Evolutionary conservation across 2,797 vertebrate genomes (phyloP), one percentile per base, ranked within the genome.

Genomic region (Salmo trutta): DNA sequence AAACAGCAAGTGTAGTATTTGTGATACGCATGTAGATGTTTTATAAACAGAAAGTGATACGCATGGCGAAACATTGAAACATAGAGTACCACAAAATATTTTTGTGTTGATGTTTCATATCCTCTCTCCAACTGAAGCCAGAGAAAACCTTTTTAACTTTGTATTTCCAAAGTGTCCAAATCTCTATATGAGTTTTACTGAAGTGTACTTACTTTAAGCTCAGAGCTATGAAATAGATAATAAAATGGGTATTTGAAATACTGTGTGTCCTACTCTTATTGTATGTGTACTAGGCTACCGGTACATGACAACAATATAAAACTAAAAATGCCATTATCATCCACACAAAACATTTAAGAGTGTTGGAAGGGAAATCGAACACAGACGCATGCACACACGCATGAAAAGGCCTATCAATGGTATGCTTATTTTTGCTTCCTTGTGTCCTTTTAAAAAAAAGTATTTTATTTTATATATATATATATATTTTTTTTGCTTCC

Each of bases 21-120:
- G 71, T 74, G 79, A 82, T 86, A 89, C 67, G 5, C 41, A 2
- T 31, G 19, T 64, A 69, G 52, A 31, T 4, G 8, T 16, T 19
- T 91, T 82, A 85, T 88, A 82, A 91, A 91, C 88, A 88, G n/a
- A 16, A 84, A n/a, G 21, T 64, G 80, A 82, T 86, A 89, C 70
- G 5, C 47, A 1, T 27, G n/a, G 59, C 66, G 52, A 33, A 33
- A 41, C 31, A n/a, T 47, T 33, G 71, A 77, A 70, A 73, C 27
- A 21, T 64, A 15, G 73, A 36, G 19, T 73, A 53, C 10, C 31
- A 33, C n/a, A 33, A 72, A n/a, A 19, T 79, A 27, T 62, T 33
- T 56, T 53, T 62, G 29, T 71, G 7, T 47, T 59, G 5, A 12
- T 36, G 5, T 65, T 74, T 24, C 10, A 8, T 17, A 8, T 3